These are phyloP conservation scores for Malurus alboscapulatus DNA, from an alignment of 2,113 vertebrate genomes.

Conservation along the genomic window DNA sequence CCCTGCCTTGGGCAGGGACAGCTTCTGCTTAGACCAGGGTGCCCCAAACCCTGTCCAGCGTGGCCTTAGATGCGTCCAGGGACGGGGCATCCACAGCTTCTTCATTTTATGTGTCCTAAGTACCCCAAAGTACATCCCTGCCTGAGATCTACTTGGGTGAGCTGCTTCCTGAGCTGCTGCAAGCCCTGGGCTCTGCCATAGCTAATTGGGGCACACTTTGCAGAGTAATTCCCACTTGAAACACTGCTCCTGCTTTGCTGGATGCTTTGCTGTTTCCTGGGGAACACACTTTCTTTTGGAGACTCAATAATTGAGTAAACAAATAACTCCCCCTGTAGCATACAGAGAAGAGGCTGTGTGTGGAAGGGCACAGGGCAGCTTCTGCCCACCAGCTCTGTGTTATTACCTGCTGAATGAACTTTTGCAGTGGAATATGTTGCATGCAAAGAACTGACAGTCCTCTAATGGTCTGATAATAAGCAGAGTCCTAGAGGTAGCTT, in stretches of 20 bases:
- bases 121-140: not conserved
- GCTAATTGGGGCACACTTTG: accelerated
- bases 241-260: not conserved
- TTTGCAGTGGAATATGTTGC: not conserved
- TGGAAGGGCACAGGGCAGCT: not conserved
- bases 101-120: not conserved
- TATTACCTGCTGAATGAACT: not conserved
- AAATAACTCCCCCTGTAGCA: not conserved
- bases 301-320: not conserved
- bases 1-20: not conserved
- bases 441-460: not conserved
- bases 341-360: accelerated
- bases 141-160: not conserved
- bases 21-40: not conserved
- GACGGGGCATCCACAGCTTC: not conserved
- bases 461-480: not conserved
- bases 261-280: not conserved
- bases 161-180: not conserved
- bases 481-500: not conserved
- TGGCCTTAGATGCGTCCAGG: not conserved
- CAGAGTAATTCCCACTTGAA: not conserved
- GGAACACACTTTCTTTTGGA: not conserved
- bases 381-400: not conserved
- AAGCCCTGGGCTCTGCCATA: not conserved
- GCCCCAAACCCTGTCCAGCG: not conserved